Evolutionary conservation across 92 coral and sea anemone species (phyloP).

Genomic region (Parazoanthus atlanticus): DNA sequence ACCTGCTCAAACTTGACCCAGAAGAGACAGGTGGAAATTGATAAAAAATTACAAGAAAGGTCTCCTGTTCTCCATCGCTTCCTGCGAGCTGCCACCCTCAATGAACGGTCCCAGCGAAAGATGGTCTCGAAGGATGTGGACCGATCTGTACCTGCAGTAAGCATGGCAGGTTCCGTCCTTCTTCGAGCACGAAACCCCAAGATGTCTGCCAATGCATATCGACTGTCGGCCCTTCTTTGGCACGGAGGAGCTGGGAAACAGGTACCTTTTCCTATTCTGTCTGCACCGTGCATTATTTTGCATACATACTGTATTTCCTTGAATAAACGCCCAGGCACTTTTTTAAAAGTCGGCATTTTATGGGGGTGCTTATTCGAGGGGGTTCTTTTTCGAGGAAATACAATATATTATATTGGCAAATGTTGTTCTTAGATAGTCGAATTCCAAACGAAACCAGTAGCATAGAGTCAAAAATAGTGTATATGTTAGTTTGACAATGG

Average conservation of each 20-base stretch:
- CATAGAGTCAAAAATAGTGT: too few relatives aligned
- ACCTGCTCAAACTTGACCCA: conserved; percentile 42
- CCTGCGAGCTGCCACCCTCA: conserved; percentile 26
- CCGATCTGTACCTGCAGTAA: conserved; percentile 15
- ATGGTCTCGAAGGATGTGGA: neutral
- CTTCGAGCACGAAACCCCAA: conserved; percentile 29
- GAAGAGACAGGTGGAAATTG: conserved; percentile 42
- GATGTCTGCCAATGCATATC: conserved; percentile 40
- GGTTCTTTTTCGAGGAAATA: too few relatives aligned
- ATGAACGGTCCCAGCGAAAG: conserved; percentile 23
- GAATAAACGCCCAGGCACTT: too few relatives aligned
- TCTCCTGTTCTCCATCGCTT: conserved; percentile 35
- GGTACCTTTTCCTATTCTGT: too few relatives aligned
- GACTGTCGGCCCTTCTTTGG: conserved; percentile 35
- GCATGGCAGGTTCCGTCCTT: conserved; percentile 44
- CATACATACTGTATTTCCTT: too few relatives aligned
- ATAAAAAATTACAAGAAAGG: conserved; percentile 26
- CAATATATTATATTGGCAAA: too few relatives aligned
- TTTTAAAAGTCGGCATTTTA: too few relatives aligned
- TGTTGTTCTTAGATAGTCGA: too few relatives aligned
- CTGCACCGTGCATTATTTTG: too few relatives aligned
- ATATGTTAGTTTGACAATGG: too few relatives aligned
- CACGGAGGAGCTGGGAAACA: conserved; percentile 51
- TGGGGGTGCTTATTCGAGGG: too few relatives aligned
- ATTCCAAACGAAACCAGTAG: too few relatives aligned